phyloP scores from a whole-genome alignment of 2,888 invertebrate genomes.

The Hedya salicella region DNA sequence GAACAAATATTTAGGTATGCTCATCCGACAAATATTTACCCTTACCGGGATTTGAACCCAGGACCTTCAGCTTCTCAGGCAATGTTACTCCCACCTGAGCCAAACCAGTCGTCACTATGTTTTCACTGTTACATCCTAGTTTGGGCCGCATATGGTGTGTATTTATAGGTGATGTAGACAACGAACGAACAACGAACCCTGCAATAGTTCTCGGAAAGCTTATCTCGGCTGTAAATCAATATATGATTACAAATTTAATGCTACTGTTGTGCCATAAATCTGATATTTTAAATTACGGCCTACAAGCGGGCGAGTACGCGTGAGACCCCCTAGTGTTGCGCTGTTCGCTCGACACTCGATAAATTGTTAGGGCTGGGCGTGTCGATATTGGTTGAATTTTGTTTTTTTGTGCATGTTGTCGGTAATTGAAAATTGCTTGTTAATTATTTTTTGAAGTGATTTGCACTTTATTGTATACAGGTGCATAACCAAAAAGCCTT shows the following conservation, averaged over 20 bases:
- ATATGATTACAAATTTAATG: conserved; percentile 86
- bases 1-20: no score
- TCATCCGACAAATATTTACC: no score
- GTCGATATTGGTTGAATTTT: conserved; percentile 26
- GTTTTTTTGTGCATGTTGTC: conserved; percentile 9
- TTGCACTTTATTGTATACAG: no score
- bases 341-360: conserved; percentile 79
- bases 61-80: no score
- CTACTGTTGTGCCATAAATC: conserved; percentile 84
- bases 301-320: conserved; percentile 79
- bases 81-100: no score
- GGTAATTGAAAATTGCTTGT: conserved; percentile 19
- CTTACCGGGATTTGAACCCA: no score
- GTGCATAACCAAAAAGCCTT: no score
- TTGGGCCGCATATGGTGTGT: no score
- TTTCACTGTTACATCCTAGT: no score
- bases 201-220: conserved; percentile 73
- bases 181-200: background rate
- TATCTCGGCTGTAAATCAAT: conserved; percentile 84
- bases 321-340: conserved; percentile 83
- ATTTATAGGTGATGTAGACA: background rate
- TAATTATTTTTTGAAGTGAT: background rate
- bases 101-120: no score
- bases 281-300: conserved; percentile 83
- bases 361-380: conserved; percentile 55